Percentiles rank a stretch among this genome's conserved stretches.
phyloP scores from a whole-genome alignment of 1,140 invertebrate genomes.

The Ostrea edulis region DNA sequence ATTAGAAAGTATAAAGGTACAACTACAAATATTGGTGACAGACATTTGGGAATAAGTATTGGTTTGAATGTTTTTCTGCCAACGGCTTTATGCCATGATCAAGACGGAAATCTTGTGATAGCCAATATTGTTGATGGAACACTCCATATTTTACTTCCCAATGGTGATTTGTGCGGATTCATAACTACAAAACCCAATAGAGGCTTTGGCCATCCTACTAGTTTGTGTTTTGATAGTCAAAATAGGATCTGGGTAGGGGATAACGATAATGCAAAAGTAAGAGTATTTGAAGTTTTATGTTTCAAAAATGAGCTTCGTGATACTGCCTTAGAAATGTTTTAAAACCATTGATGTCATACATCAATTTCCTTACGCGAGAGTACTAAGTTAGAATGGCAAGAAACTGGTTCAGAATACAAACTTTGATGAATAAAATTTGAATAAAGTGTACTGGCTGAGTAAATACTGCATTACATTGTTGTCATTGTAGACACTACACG shows the following conservation, averaged over 20 bases:
- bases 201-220: neutral
- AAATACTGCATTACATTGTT: too few species aligned
- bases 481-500: too few species aligned
- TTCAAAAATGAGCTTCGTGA: neutral
- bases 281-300: conserved; percentile 8
- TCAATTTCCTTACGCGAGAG: neutral
- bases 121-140: neutral
- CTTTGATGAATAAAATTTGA: too few species aligned
- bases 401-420: too few species aligned
- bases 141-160: neutral
- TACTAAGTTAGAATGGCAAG: too few species aligned
- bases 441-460: too few species aligned
- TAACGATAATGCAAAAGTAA: neutral
- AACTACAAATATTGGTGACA: neutral
- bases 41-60: neutral
- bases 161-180: conserved; percentile 5
- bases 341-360: too few species aligned
- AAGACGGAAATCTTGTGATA: conserved; percentile 28
- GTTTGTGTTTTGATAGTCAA: conserved; percentile 6
- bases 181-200: neutral
- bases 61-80: neutral
- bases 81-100: conserved; percentile 25
- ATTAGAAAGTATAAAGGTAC: conserved; percentile 42
- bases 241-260: conserved; percentile 6
- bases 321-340: too few species aligned